Conservation (phyloP, 2,113 vertebrate genomes). For the Origma solitaria region DNA sequence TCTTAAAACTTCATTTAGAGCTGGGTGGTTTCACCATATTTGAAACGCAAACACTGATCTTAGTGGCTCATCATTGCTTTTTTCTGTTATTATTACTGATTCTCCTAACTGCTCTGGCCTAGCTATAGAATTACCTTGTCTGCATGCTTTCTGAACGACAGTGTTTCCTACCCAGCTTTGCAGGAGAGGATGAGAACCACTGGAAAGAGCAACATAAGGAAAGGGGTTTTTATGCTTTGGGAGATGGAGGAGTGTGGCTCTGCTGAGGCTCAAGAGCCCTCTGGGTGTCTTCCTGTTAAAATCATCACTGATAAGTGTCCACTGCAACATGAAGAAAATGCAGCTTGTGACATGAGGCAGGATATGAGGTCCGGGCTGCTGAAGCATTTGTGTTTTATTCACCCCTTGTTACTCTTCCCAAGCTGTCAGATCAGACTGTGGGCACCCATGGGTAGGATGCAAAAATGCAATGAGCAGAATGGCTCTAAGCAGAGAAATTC, state of each 20-base stretch:
- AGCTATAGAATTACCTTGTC: background rate
- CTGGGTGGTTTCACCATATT: background rate
- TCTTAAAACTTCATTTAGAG: background rate
- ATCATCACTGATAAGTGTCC: background rate
- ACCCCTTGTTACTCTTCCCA: background rate
- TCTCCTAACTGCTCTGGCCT: background rate
- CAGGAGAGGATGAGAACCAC: background rate
- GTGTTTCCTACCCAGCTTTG: background rate
- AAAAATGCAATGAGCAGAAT: background rate
- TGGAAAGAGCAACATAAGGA: background rate
- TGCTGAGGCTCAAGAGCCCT: background rate
- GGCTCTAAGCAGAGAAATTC: background rate
- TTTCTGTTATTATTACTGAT: background rate
- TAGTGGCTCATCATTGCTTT: background rate
- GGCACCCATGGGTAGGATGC: background rate
- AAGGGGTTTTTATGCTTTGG: background rate
- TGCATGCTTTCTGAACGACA: background rate
- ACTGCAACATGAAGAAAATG: background rate
- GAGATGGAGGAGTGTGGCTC: background rate
- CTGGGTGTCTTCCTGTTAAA: background rate
- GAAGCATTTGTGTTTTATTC: background rate
- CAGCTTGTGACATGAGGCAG: accelerated
- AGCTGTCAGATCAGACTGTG: background rate
- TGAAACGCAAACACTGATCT: background rate
- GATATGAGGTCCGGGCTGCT: background rate